Conservation (phyloP, 2,888 invertebrate species). For the Eristalinus sepulchralis region DNA sequence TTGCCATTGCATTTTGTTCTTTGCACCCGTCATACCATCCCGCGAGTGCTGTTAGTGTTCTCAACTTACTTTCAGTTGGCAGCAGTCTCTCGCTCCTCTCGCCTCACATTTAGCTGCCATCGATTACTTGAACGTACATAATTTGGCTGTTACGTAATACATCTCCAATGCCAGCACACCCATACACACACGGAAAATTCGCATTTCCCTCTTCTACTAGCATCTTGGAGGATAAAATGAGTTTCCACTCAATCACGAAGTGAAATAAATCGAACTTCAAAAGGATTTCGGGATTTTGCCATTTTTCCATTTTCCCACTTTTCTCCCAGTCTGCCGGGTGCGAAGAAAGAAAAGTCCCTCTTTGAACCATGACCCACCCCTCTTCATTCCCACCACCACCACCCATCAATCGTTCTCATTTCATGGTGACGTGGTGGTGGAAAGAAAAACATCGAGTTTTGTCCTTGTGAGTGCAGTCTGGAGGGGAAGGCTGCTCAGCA, state of each 20-base stretch:
- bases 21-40: constrained; percentile 21
- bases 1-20: constrained; percentile 28
- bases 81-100: neutral
- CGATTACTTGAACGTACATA: constrained; percentile 36
- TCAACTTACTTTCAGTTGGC: neutral
- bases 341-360: constrained; percentile 30
- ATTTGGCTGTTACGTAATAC: constrained; percentile 50
- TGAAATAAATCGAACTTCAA: constrained; percentile 71
- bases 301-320: constrained; percentile 56
- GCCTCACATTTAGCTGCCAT: constrained; percentile 39
- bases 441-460: neutral
- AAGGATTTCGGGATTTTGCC: constrained; percentile 70
- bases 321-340: neutral
- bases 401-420: neutral
- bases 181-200: neutral
- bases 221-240: constrained; percentile 61
- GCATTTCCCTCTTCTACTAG: constrained; percentile 5
- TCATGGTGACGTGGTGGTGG: neutral
- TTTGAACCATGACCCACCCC: neutral
- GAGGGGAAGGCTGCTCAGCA: neutral
- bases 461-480: constrained; percentile 10
- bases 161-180: neutral
- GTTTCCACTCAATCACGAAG: constrained; percentile 70
- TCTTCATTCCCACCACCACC: neutral
- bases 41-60: neutral